A percentile compares a stretch with the other conserved stretches of the same genome.
Evolutionary conservation across 2,888 invertebrate genomes (phyloP).

Genomic region (Gandaritis pyraliata): DNA sequence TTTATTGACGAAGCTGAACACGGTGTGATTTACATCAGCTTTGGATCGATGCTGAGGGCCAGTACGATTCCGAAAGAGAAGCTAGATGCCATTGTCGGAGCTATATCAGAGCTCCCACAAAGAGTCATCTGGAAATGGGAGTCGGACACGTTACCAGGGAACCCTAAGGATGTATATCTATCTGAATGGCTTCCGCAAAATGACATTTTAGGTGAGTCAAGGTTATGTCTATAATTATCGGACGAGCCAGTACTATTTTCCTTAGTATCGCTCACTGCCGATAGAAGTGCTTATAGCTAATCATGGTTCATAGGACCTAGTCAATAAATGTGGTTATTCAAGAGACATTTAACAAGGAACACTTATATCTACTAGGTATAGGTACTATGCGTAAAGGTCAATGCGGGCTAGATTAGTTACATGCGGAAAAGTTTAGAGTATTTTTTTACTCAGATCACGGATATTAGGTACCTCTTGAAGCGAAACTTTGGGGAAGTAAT

Average conservation of each 20-base stretch:
- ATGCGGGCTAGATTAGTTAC: no score
- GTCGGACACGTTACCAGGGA: conserved; percentile 80
- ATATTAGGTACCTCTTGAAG: not conserved
- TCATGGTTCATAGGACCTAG: no score
- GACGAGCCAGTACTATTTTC: not conserved
- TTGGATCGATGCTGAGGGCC: conserved; percentile 90
- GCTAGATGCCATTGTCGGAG: conserved; percentile 84
- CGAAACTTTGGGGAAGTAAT: not conserved
- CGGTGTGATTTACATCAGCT: conserved; percentile 89
- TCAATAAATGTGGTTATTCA: no score
- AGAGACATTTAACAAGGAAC: no score
- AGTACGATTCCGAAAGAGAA: conserved; percentile 85
- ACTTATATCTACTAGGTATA: no score
- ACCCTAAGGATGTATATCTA: conserved; percentile 85
- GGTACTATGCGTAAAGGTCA: no score
- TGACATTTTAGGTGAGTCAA: conserved; percentile 73
- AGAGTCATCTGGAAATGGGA: conserved; percentile 92
- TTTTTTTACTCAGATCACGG: no score
- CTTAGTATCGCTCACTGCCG: no score
- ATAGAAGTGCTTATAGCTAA: no score
- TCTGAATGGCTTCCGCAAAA: conserved; percentile 88
- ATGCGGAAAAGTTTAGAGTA: no score
- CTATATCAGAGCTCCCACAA: conserved; percentile 86
- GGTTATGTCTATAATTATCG: not conserved
- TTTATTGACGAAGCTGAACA: conserved; percentile 87